Conservation (phyloP, 2,113 vertebrate species). For the Diadophis punctatus region DNA sequence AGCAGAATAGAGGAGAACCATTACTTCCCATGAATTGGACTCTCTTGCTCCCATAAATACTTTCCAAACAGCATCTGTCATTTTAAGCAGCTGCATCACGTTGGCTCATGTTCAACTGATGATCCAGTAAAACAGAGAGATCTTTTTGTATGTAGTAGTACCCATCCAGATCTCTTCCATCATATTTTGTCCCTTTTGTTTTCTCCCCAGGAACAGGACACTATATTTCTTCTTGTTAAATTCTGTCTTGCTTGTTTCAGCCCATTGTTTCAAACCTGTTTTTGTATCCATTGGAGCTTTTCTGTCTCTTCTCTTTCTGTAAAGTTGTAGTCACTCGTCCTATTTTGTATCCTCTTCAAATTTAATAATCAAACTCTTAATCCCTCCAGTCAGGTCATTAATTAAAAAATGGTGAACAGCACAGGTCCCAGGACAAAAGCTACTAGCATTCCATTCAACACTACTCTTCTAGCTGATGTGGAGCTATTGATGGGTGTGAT, state of each 20-base stretch:
- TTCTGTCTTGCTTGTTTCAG: not conserved
- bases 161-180: not conserved
- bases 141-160: not conserved
- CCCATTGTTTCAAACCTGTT: not conserved
- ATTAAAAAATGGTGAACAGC: not conserved
- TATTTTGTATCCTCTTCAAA: not conserved
- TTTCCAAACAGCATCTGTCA: not conserved
- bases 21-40: not conserved
- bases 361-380: not conserved
- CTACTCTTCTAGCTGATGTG: not conserved
- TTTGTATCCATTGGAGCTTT: not conserved
- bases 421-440: not conserved
- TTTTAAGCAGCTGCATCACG: not conserved
- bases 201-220: not conserved
- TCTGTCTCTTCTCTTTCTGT: not conserved
- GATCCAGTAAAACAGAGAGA: not conserved
- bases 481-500: not conserved
- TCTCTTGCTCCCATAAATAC: not conserved
- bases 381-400: not conserved
- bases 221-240: not conserved
- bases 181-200: not conserved
- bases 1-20: not conserved
- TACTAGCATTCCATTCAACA: not conserved
- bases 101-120: not conserved
- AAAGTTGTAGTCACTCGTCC: not conserved